Base-by-base conservation (phyloP, 2,888 invertebrate species). In the Aporophyla nigra region DNA sequence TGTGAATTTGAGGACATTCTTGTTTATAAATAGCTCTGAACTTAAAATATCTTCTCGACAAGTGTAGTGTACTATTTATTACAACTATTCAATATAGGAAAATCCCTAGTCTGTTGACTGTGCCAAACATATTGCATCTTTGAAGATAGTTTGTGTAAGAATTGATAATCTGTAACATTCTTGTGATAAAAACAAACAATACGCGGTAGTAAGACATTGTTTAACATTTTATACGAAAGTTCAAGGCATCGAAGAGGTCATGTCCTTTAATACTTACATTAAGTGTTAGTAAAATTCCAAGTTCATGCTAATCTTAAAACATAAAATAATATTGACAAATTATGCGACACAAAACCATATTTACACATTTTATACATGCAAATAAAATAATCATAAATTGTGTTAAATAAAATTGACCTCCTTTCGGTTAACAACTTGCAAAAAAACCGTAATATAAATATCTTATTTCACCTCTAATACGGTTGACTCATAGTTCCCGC, bases 401-500 rank as follows among this genome's bases (percentile, higher is more conserved):
- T 51, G 49, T 63, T 33, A 46, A 69, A 66, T 72, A 56, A 67
- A 58, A 71, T 70, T 71, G 63, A 81, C 86, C 86, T 87, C 76
- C 51, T 83, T 87, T 80, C 40, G n/a, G n/a, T 12, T n/a, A 58
- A 70, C n/a, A 54, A n/a, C 16, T 33, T 27, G 12, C 56, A 67
- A 71, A 78, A 76, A 82, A 79, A 77, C 71, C 69, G 86, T 76
- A 71, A 74, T 81, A 71, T 21, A 61, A 76, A 67, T 27, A 69
- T 33, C 78, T 84, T 82, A 24, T 82, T 75, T 71, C 76, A 70
- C 27, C 67, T 68, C 65, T 40, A 74, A 77, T 82, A 80, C 76
- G 24, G 59, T 81, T 88, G 88, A 87, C 71, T 87, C 87, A 87
- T 76, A 70, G 61, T 76, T 85, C 68, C 80, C 87, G 86, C 71